Evolutionary conservation across 2,797 vertebrate species (phyloP), one percentile per base, ranked within the genome.

Genomic region (Lophius americanus): DNA sequence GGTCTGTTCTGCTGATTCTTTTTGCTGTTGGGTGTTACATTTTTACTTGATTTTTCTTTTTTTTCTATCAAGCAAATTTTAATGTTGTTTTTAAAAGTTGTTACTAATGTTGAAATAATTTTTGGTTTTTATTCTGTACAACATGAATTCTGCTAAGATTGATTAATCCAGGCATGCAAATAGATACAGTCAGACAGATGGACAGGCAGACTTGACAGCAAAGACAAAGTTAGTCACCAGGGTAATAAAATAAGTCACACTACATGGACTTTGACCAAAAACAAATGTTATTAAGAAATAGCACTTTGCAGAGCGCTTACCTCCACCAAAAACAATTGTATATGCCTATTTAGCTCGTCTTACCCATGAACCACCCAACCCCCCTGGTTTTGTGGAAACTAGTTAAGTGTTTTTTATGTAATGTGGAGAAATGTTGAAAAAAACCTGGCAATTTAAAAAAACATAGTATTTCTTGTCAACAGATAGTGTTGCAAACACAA

Each of bases 81-180:
- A 68, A 82, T 58, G 70, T 43, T 50, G 65, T 86, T 81, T 76
- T 60, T 72, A 49, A 68, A 69, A 68, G 33, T 69, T n/a, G 72
- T 82, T 79, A 82, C 78, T 82, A 81, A 88, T 84, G 84, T 76
- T 79, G 57, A 76, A 70, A 65, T 66, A 37, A 77, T 79, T 89
- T 73, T 80, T 80, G 78, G 57, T 38, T 58, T 64, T 56, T 59
- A 53, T 63, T 75, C 42, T 73, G 69, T 69, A 59, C 47, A 60
- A 52, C 51, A 56, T 71, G 58, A 41, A 65, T 68, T 71, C 7
- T 61, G 9, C 23, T 66, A 53, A 1, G 62, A 38, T 76, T 75
- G 66, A 38, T 60, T 13, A 61, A 67, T 51, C n/a, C 54, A 52
- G 60, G 39, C 54, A 38, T 65, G 73, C 52, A 64, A 60, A 56